Conservation (phyloP, 2,888 invertebrate genomes). For the Hesperia comma region DNA sequence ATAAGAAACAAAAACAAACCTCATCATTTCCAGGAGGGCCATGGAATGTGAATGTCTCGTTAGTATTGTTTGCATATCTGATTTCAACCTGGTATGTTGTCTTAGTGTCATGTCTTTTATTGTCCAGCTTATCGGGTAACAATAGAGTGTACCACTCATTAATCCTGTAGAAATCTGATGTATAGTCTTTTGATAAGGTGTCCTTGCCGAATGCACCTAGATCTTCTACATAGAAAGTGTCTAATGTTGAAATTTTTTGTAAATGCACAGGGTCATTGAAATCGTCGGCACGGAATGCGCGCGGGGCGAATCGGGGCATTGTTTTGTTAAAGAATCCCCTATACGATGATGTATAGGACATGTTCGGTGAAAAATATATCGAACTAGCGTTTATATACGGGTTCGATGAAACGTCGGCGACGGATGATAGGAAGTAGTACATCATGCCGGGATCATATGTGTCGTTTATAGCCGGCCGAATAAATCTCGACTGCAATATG, state of each 20-base stretch:
- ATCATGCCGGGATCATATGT: constrained; percentile 99
- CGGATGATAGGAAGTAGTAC: constrained; percentile 97
- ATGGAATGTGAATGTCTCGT: constrained; percentile 98
- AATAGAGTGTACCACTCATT: constrained; percentile 97
- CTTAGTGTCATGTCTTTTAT: constrained; percentile 93
- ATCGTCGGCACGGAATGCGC: constrained; percentile 95
- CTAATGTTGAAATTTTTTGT: constrained; percentile 96
- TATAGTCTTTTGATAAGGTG: constrained; percentile 93
- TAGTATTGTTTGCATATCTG: constrained; percentile 96
- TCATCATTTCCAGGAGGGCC: constrained; percentile 96
- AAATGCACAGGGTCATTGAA: constrained; percentile 97
- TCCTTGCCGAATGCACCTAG: constrained; percentile 92
- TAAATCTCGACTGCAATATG: constrained; percentile 94
- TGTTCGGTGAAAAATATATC: constrained; percentile 96
- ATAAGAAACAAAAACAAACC: constrained; percentile 59
- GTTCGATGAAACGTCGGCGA: constrained; percentile 97
- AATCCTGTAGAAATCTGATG: constrained; percentile 93
- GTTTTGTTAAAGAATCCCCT: constrained; percentile 98
- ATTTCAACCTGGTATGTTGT: constrained; percentile 97
- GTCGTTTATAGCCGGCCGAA: constrained; percentile 94
- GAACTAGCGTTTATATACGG: constrained; percentile 96
- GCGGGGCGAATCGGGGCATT: constrained; percentile 95
- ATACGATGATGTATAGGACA: constrained; percentile 97
- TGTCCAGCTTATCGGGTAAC: constrained; percentile 93
- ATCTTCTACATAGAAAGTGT: constrained; percentile 94